Base-by-base conservation (phyloP, 2,888 invertebrate species). In the Elaeidobius kamerunicus region DNA sequence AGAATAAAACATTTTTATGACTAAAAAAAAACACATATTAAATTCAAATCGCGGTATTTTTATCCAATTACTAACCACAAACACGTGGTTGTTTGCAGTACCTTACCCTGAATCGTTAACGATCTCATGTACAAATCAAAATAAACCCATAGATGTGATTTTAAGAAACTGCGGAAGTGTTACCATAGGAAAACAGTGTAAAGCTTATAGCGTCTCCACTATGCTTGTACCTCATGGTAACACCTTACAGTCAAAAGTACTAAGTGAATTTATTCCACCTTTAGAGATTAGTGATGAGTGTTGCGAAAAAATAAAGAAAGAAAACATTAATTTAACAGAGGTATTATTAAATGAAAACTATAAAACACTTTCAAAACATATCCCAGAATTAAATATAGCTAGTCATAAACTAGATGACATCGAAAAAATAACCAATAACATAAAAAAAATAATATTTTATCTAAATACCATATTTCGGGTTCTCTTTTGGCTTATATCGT, bases 161-260 rank as follows among this genome's bases (percentile, higher is more conserved):
- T 27, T 40, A 23, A 40, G 15, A 27, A 27, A 30, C 12, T 18
- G 43, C 15, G 43, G 32, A 2, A 43, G 43, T 12, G 32, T 43
- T 15, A 43, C 43, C 23, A 32, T 43, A 32, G 32, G 43, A 3
- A 43, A 43, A 43, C 43, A 43, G 32, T 43, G 32, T 43, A 43
- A 43, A 32, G 43, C 43, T 16, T 43, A 43, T 14, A 43, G 43
- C 16, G 30, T 18, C 2, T 43, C 43, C 5, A n/a, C 18, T 6
- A 43, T 34, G 12, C 18, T 43, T 11, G 43, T 43, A n/a, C 43
- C 43, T 6, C 43, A 43, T 17, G 43, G 16, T 6, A 43, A 43
- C 12, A 18, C 11, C 5, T 9, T 32, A n/a, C 17, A 32, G 14
- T 43, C 43, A 17, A 17, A 32, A 32, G 17, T 43, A 17, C 32